Percentiles rank a stretch among this genome's conserved stretches.
Conservation (phyloP, 2,888 invertebrate species). For the Ophioninae sp. region DNA sequence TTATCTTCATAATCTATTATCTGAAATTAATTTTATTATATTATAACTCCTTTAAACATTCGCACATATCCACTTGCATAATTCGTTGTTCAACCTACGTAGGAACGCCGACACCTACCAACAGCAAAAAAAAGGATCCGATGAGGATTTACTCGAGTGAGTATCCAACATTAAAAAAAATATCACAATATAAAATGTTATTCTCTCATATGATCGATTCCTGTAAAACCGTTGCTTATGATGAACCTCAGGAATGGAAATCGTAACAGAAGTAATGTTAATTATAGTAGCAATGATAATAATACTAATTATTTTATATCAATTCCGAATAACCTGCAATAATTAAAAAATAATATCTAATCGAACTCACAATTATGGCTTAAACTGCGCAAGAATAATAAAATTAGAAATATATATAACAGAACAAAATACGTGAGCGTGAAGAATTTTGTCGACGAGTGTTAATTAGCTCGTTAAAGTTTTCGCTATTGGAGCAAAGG, state of each 20-base stretch:
- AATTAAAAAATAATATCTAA: background rate
- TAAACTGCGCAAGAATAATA: background rate
- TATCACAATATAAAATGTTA: background rate
- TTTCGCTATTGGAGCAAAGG: background rate
- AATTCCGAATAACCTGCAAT: background rate
- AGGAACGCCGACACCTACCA: slow-evolving; percentile 17
- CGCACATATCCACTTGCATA: background rate
- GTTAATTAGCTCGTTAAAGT: background rate
- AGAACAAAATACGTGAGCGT: background rate
- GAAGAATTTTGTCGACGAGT: background rate
- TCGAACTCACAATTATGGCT: background rate
- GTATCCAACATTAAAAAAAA: slow-evolving; percentile 57
- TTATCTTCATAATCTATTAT: background rate
- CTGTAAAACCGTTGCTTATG: background rate
- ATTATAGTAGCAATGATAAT: background rate
- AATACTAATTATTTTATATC: background rate
- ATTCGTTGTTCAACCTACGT: background rate
- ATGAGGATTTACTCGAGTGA: slow-evolving; percentile 76
- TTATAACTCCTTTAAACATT: background rate
- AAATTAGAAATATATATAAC: background rate
- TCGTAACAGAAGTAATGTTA: slow-evolving; percentile 8
- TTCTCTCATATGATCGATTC: background rate
- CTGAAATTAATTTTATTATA: background rate
- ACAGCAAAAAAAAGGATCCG: slow-evolving; percentile 62
- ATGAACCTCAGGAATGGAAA: slow-evolving; percentile 4